Conservation (phyloP, 2,113 vertebrate species). For the Brachypodius melanocephalos region DNA sequence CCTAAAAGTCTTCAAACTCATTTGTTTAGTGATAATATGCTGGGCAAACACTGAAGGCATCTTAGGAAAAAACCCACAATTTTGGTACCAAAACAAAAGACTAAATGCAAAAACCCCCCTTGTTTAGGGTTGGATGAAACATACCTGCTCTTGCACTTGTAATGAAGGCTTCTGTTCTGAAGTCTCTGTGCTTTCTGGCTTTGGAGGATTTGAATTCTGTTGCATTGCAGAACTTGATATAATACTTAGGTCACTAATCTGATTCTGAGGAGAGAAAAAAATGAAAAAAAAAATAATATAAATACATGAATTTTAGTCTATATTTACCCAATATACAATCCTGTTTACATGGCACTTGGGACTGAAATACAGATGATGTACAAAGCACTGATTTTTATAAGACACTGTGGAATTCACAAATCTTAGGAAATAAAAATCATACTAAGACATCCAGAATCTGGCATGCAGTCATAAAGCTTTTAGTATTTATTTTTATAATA, state of each 20-base stretch:
- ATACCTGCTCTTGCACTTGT: constrained; percentile 74
- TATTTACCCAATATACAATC: background rate
- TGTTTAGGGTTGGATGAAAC: background rate
- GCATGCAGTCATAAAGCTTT: background rate
- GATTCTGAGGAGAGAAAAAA: constrained; percentile 48
- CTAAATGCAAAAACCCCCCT: background rate
- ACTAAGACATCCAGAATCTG: background rate
- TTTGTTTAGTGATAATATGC: accelerated
- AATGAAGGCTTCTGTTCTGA: constrained; percentile 60
- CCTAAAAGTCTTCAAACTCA: background rate
- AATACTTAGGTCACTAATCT: constrained; percentile 66
- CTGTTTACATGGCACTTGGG: background rate
- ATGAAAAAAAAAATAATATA: background rate
- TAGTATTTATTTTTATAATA: background rate
- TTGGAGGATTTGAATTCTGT: constrained; percentile 64
- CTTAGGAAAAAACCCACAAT: background rate
- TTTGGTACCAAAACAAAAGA: background rate
- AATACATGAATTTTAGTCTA: background rate
- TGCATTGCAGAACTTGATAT: constrained; percentile 68
- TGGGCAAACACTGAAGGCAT: background rate
- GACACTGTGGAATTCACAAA: background rate
- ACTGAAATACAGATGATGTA: background rate
- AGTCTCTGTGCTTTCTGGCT: constrained; percentile 67
- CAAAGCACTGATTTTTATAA: background rate
- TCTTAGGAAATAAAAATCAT: background rate